Evolutionary conservation across 92 coral and sea anemone species (phyloP).

Genomic region (Paragorgia papillata): DNA sequence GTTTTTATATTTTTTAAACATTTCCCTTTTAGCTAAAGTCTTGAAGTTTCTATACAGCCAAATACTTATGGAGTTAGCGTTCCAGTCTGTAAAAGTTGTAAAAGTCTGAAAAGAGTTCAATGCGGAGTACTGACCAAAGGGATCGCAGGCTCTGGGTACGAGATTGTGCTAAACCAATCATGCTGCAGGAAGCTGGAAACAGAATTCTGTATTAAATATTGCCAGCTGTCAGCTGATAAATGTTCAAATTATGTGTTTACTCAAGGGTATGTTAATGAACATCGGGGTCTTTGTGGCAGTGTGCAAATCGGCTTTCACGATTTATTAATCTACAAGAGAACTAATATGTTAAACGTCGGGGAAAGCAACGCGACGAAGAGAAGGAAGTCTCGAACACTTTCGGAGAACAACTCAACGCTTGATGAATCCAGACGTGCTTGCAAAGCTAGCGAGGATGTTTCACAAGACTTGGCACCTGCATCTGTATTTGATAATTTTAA

Average conservation of each 20-base stretch:
- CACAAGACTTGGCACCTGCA: neutral
- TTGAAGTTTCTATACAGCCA: too few species aligned
- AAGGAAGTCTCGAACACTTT: slow-evolving; percentile 20
- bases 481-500: slow-evolving; percentile 54
- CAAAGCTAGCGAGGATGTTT: neutral
- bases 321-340: slow-evolving; percentile 8
- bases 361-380: slow-evolving; percentile 27
- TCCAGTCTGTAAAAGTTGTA: too few species aligned
- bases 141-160: too few species aligned
- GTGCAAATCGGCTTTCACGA: neutral
- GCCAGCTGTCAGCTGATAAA: too few species aligned
- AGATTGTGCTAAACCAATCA: too few species aligned
- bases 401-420: neutral
- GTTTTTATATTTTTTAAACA: too few species aligned
- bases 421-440: slow-evolving; percentile 1
- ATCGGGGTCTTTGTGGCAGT: neutral
- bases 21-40: too few species aligned
- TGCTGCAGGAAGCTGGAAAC: too few species aligned
- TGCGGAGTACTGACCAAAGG: too few species aligned
- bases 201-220: too few species aligned
- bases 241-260: neutral
- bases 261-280: neutral
- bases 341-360: slow-evolving; percentile 14
- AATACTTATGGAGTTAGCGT: too few species aligned
- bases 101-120: too few species aligned